Percentiles rank a stretch among this genome's conserved stretches.
These are phyloP conservation scores for Gerris buenoi DNA, from an alignment of 1,140 invertebrate species.

Conservation along the genomic window DNA sequence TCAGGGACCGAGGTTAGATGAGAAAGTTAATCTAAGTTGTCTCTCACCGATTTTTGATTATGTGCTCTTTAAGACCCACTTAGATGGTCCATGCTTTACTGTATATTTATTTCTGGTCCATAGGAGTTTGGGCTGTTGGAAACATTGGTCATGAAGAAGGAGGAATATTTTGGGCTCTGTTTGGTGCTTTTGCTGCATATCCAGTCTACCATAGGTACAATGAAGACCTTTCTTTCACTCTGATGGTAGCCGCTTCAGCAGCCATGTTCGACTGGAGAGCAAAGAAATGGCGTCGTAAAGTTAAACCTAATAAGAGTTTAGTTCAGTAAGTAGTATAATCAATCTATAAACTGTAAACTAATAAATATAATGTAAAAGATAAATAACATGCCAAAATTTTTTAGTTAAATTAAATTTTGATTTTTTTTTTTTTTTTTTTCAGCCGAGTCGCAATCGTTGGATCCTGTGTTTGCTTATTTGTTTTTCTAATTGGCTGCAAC, in stretches of 20 bases:
- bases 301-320: constrained; percentile 34
- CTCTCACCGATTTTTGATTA: too few relatives aligned
- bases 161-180: constrained; percentile 45
- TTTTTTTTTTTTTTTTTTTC: too few relatives aligned
- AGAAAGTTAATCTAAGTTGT: too few relatives aligned
- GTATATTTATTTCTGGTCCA: too few relatives aligned
- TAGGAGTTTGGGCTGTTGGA: constrained; percentile 78
- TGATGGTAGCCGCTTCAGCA: constrained; percentile 44
- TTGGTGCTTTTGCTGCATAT: constrained; percentile 50
- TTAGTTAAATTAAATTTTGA: too few relatives aligned
- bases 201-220: constrained; percentile 28
- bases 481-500: constrained; percentile 55
- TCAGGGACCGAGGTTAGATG: too few relatives aligned
- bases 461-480: constrained; percentile 48
- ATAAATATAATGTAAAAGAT: too few relatives aligned
- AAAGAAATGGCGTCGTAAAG: constrained; percentile 58
- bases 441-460: constrained; percentile 37
- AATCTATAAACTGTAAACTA: too few relatives aligned
- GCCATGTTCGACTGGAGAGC: constrained; percentile 53
- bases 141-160: constrained; percentile 73
- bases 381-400: too few relatives aligned
- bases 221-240: constrained; percentile 36
- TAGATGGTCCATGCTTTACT: too few relatives aligned
- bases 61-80: too few relatives aligned
- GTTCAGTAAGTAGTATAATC: constrained; percentile 30